Conservation (phyloP, 2,113 vertebrate genomes). For the Ptilonorhynchus violaceus region DNA sequence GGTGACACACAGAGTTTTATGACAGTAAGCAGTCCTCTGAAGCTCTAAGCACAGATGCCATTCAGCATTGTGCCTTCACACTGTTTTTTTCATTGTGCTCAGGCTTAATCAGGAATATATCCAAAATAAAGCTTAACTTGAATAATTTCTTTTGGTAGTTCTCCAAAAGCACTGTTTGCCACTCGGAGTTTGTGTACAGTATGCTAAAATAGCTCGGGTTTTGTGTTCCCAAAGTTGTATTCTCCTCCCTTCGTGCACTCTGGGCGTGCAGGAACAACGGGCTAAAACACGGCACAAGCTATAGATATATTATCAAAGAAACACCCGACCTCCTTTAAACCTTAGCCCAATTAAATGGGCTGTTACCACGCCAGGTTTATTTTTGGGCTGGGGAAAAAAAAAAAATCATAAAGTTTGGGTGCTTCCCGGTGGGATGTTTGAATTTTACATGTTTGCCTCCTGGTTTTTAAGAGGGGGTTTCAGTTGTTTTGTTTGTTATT, state of each 20-base stretch:
- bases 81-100: slow-evolving; percentile 86
- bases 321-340: neutral
- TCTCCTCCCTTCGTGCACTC: neutral
- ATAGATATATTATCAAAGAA: slow-evolving; percentile 51
- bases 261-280: slow-evolving; percentile 24
- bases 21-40: slow-evolving; percentile 84
- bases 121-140: slow-evolving; percentile 79
- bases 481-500: slow-evolving; percentile 9
- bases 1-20: slow-evolving; percentile 90
- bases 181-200: slow-evolving; percentile 73
- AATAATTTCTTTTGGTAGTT: slow-evolving; percentile 79
- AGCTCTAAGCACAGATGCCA: slow-evolving; percentile 87
- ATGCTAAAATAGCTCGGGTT: slow-evolving; percentile 69
- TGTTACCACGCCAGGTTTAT: neutral
- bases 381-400: neutral
- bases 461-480: neutral
- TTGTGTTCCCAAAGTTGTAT: slow-evolving; percentile 70
- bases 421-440: neutral
- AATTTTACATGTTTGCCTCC: neutral
- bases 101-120: slow-evolving; percentile 84
- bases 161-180: slow-evolving; percentile 79
- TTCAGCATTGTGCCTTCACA: slow-evolving; percentile 86
- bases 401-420: neutral
- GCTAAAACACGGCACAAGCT: slow-evolving; percentile 45
- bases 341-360: neutral